Conservation (phyloP, 2,113 vertebrate species). For the Aplodontia rufa region DNA sequence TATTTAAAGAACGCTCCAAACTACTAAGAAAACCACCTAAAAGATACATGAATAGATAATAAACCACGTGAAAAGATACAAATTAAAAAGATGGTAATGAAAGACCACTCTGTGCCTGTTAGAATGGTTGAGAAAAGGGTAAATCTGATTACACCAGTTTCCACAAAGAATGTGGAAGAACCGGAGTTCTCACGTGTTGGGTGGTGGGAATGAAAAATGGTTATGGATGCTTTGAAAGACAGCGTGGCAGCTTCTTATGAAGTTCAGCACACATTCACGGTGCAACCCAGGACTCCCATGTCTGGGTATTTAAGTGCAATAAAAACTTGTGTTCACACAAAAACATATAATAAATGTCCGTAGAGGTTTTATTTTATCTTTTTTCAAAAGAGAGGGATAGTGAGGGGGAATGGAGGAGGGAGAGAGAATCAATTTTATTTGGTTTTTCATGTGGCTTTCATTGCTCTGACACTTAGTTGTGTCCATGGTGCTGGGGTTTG, state of each 20-base stretch:
- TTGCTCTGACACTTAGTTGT: too few relatives aligned
- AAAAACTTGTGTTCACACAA: background rate
- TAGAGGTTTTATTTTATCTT: background rate
- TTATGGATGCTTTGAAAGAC: background rate
- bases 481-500: too few relatives aligned
- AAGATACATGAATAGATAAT: background rate
- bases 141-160: background rate
- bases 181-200: background rate
- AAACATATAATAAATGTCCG: background rate
- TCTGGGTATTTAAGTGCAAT: background rate
- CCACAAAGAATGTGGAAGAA: background rate
- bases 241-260: background rate
- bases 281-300: background rate
- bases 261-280: background rate
- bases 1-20: background rate
- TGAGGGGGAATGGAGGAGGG: too few relatives aligned
- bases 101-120: background rate
- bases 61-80: background rate
- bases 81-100: background rate
- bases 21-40: background rate
- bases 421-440: too few relatives aligned
- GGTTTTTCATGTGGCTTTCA: too few relatives aligned
- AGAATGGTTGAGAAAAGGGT: background rate
- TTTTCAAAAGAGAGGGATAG: too few relatives aligned
- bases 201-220: background rate